Base-by-base conservation (phyloP, 2,113 vertebrate species). In the Uria aalge region DNA sequence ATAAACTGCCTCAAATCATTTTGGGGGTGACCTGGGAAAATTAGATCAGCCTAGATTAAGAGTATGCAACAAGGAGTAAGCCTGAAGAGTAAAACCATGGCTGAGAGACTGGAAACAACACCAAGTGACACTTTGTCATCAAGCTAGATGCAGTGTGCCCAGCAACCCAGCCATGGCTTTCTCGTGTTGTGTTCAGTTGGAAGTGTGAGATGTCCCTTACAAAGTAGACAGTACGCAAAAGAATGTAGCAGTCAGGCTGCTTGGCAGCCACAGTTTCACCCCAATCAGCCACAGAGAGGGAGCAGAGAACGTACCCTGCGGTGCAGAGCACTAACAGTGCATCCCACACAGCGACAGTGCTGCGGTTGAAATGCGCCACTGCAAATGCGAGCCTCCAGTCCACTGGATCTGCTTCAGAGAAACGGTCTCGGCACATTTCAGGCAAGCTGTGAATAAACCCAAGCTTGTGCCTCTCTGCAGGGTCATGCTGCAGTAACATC, bases 381-480 rank as follows among this genome's bases (percentile, higher is more conserved):
- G 2, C 56, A 74, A 52, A 45, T 15, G 34, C 23, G 36, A 81
- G 27, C 60, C 77, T 81, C 43, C 60, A 74, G n/a, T 18, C 47
- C n/a, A 53, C 64, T 63, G 78, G 40, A 80, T 63, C 43, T 69
- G 29, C 11, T 6, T 59, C 71, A 92, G 64, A 81, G 72, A 78
- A 84, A 81, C 21, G 83, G 40, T 48, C 22, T 53, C 45, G 15
- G 74, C 34, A 43, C 26, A 34, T 92, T 94, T 82, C 62, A 76
- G 60, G 38, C 64, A 30, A 86, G 56, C 78, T 94, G 67, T 83
- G 82, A 88, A 73, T 57, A 83, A 94, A 91, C n/a, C 38, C 56
- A 84, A 84, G 59, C 79, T 83, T 88, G 45, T 74, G n/a, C 71
- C n/a, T 91, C 77, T 90, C 78, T 1, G 3, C 78, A 64, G 66